phyloP scores from a whole-genome alignment of 2,113 vertebrate genomes.

The Corydoras sp. region DNA sequence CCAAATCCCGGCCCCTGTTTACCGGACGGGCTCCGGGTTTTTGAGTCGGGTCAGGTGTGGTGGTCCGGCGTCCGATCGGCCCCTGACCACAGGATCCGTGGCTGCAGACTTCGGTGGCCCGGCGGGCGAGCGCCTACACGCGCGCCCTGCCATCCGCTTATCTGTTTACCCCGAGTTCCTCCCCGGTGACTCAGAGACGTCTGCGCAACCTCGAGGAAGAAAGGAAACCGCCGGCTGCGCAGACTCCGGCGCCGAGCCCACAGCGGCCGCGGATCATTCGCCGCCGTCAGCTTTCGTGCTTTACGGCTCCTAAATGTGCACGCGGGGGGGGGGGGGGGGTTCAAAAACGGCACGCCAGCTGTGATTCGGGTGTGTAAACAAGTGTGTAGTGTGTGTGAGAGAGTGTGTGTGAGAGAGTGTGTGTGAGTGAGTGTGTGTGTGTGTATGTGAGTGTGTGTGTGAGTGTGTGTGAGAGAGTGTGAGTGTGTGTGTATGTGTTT shows the following conservation, averaged over 20 bases:
- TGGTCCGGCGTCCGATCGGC: no score
- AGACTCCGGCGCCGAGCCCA: background rate
- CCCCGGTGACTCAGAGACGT: background rate
- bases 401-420: conserved; percentile 5
- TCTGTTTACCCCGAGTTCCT: background rate
- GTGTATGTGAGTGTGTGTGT: background rate
- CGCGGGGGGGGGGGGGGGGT: background rate
- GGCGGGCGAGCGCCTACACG: conserved; percentile 10
- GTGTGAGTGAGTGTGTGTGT: background rate
- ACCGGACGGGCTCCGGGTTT: no score
- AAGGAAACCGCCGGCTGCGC: background rate
- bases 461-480: no score
- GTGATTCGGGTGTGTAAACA: background rate
- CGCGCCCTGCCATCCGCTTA: background rate
- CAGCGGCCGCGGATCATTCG: conserved; percentile 10
- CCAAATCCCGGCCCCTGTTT: no score
- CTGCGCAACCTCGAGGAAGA: background rate
- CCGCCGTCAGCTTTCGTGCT: conserved; percentile 12
- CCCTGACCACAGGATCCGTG: background rate
- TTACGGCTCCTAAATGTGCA: conserved; percentile 1
- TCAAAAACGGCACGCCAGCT: background rate
- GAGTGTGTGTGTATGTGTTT: conserved; percentile 1
- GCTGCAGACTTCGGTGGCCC: background rate
- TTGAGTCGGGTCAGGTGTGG: no score
- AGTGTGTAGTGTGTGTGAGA: background rate